These are phyloP conservation scores for Agrilus mali DNA, from an alignment of 2,888 invertebrate genomes.

Conservation along the genomic window DNA sequence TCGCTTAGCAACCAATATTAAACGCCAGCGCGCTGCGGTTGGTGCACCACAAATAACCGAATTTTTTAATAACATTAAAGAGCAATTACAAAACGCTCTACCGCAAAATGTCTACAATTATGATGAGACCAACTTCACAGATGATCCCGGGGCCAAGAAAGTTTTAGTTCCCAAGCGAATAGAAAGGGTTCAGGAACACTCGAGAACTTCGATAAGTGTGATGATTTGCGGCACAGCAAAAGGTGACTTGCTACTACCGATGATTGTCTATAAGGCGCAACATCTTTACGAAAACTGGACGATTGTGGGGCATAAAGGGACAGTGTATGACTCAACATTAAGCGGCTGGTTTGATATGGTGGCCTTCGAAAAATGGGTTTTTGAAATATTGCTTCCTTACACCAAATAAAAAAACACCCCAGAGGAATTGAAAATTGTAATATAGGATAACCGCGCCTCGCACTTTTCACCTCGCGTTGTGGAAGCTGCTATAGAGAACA, in stretches of 20 bases:
- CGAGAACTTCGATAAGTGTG: constrained; percentile 18
- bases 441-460: no score
- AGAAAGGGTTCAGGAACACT: constrained; percentile 18
- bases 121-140: constrained; percentile 24
- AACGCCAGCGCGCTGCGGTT: constrained; percentile 2
- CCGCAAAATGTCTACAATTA: constrained; percentile 18
- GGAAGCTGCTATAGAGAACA: not conserved
- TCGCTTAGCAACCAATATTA: constrained; percentile 3
- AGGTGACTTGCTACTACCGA: constrained; percentile 21
- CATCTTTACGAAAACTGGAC: constrained; percentile 8
- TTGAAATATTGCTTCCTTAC: constrained; percentile 7
- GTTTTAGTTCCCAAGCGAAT: constrained; percentile 19
- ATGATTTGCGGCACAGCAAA: constrained; percentile 23
- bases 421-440: no score
- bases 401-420: not conserved
- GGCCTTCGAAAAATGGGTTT: constrained; percentile 10
- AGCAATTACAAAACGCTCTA: not conserved
- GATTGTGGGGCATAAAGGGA: constrained; percentile 1
- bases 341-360: constrained; percentile 10
- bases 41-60: constrained; percentile 2
- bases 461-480: no score
- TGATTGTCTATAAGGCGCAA: constrained; percentile 21
- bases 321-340: constrained; percentile 2
- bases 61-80: constrained; percentile 2
- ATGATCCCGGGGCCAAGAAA: constrained; percentile 21